Evolutionary conservation across 92 coral and sea anemone genomes (phyloP), one percentile per base, ranked within the genome.

Genomic region (Palythoa grandis): DNA sequence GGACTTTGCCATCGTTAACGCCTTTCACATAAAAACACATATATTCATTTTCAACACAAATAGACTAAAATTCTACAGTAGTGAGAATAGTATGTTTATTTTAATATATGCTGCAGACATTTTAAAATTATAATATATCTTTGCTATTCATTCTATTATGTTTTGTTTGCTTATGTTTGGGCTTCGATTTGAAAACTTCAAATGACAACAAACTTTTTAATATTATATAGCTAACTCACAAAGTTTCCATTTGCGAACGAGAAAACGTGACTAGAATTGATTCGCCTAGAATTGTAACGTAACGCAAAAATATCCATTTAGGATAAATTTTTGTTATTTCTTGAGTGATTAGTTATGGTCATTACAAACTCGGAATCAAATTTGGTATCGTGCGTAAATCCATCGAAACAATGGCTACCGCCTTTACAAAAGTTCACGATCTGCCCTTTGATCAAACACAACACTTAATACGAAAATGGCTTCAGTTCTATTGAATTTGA

Each of bases 401-500:
- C 38, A 14, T 25, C 1, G 72, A 25, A 66, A 80, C 75, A 80
- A 80, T 58, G 40, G 74, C 25, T 29, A 0, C 15, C 7, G 38
- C 16, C 40, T 53, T 11, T 47, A 52, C 39, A 67, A 65, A 80
- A 50, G 72, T 37, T 24, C 40, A 20, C 50, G 61, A 43, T 23
- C 40, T 14, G 3, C 52, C 57, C 74, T 80, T 22, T 14, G 74
- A 63, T 65, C 85, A 80, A 67, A 80, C 43, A 79, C 23, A 65
- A 39, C 74, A 66, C 85, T 66, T 67, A 67, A 67, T 50, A 80
- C 48, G 72, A 47, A 67, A 80, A 67, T 80, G 75, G 74, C 58
- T 47, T 63, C 85, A 38, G 85, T 39, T 80, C 85, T 70, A 80
- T 80, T 80, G 85, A 80, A 61, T 20, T 39, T 29, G 24, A 14